Percentiles rank a stretch among this genome's conserved stretches.
These are phyloP conservation scores for Atherinosoma microstoma DNA, from an alignment of 2,797 vertebrate species.

Conservation along the genomic window DNA sequence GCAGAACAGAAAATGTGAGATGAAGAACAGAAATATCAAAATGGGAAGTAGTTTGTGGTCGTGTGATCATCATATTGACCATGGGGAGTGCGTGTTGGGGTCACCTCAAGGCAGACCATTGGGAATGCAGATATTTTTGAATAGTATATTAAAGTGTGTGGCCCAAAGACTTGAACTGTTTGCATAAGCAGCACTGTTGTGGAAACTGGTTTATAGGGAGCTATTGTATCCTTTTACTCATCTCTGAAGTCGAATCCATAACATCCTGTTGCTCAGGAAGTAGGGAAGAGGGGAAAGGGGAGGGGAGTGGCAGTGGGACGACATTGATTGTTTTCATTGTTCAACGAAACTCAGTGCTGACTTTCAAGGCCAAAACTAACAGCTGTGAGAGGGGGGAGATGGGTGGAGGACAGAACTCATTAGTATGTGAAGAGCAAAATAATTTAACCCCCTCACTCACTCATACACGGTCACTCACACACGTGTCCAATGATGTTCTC, in stretches of 20 bases:
- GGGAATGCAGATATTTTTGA: slow-evolving; percentile 4
- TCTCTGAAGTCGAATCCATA: slow-evolving; percentile 70
- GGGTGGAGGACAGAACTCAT: slow-evolving; percentile 33
- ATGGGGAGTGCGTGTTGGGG: slow-evolving; percentile 1
- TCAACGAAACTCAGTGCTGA: slow-evolving; percentile 56
- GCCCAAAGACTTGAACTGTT: slow-evolving; percentile 7
- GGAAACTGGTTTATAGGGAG: slow-evolving; percentile 34
- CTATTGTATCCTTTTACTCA: slow-evolving; percentile 38
- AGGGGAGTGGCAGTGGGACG: slow-evolving; percentile 32
- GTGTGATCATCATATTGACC: slow-evolving; percentile 44
- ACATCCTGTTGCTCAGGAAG: slow-evolving; percentile 83
- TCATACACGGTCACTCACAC: not conserved
- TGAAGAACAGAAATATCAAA: slow-evolving; percentile 45
- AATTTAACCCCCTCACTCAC: slow-evolving; percentile 1
- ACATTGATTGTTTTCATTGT: slow-evolving; percentile 79
- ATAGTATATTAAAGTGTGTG: slow-evolving; percentile 24
- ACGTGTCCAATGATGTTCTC: slow-evolving; percentile 34
- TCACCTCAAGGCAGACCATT: slow-evolving; percentile 26
- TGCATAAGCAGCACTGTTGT: slow-evolving; percentile 19
- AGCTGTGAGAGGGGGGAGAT: slow-evolving; percentile 43
- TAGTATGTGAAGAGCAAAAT: slow-evolving; percentile 20
- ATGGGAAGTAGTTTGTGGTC: slow-evolving; percentile 56
- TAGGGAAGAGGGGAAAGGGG: slow-evolving; percentile 50
- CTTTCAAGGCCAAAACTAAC: slow-evolving; percentile 70
- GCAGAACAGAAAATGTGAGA: slow-evolving; percentile 46